Percentiles rank a stretch among this genome's conserved stretches.
phyloP scores from a whole-genome alignment of 2,888 invertebrate genomes.

The Corbicula japonica region DNA sequence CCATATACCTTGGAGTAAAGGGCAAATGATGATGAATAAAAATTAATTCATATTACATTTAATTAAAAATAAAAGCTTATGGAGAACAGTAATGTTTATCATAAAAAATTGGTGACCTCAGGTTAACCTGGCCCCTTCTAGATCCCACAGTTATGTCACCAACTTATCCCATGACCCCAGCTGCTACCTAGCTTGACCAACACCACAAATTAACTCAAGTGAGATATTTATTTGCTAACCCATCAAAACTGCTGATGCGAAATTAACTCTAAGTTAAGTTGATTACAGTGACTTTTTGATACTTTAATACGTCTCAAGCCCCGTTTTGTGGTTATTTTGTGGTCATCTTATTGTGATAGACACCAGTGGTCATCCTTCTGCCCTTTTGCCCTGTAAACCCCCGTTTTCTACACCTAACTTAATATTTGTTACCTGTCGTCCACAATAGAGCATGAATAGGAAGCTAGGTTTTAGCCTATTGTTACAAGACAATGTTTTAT shows the following conservation, averaged over 20 bases:
- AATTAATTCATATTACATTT: too few relatives aligned
- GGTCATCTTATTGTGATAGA: constrained; percentile 45
- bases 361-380: constrained; percentile 15
- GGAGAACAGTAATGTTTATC: too few relatives aligned
- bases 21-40: too few relatives aligned
- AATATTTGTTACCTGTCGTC: constrained; percentile 36
- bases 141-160: constrained; percentile 19
- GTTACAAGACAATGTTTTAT: constrained; percentile 37
- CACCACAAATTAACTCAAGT: constrained; percentile 31
- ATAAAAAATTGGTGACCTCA: constrained; percentile 42
- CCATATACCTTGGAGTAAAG: too few relatives aligned
- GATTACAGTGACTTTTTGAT: constrained; percentile 44
- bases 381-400: constrained; percentile 31
- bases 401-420: constrained; percentile 36
- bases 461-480: constrained; percentile 48
- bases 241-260: constrained; percentile 30
- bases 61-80: too few relatives aligned
- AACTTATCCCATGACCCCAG: constrained; percentile 33
- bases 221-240: constrained; percentile 35
- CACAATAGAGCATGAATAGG: constrained; percentile 20
- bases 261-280: constrained; percentile 40
- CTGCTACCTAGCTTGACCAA: constrained; percentile 23
- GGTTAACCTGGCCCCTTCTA: constrained; percentile 18
- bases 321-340: constrained; percentile 30
- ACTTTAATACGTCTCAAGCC: constrained; percentile 8